Evolutionary conservation across 2,797 vertebrate genomes (phyloP), one percentile per base, ranked within the genome.

Genomic region (Rachycentron canadum): DNA sequence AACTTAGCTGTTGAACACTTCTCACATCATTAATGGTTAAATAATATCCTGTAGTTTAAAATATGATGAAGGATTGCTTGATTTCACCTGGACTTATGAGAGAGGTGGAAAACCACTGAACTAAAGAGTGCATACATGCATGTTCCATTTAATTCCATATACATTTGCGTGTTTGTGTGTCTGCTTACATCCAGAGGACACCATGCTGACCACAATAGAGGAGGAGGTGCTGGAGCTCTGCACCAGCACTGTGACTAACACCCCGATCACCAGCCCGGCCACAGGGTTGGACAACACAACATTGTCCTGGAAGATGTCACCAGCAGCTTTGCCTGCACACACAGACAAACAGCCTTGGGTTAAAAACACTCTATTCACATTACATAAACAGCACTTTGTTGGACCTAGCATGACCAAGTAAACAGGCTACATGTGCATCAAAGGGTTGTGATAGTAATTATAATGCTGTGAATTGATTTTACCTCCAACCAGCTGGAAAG

Each of bases 141-240:
- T 69, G 5, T 49, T 59, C 19, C 19, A 47, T 3, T 47, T 21
- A 47, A 47, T 21, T 7, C 6, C 19, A 3, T 50, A 41, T 57
- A 25, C 41, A 8, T 71, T 28, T 47, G 38, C 62, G 47, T 69
- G 45, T 66, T 50, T 59, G 41, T 53, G 38, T 70, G 55, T 70
- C 17, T 34, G 64, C 97, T 97, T 90, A 99, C 98, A 0, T 5
- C 96, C 96, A 78, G 98, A 98, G 56, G 98, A 96, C 69, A 99
- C 98, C 98, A 99, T 99, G 96, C 98, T 99, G 95, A 99, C 98
- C 17, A 99, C 87, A 66, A 99, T 99, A 50, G 98, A 99, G 0
- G 98, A 96, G 2, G 98, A 99, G 1, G 98, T 99, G 86, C 97
- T 98, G 69, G 98, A 99, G 81, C 98, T 99, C 90, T 99, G 98